Percentiles rank a stretch among this genome's conserved stretches.
Evolutionary conservation across 2,888 invertebrate species (phyloP).

Genomic region (Adineta ricciae): DNA sequence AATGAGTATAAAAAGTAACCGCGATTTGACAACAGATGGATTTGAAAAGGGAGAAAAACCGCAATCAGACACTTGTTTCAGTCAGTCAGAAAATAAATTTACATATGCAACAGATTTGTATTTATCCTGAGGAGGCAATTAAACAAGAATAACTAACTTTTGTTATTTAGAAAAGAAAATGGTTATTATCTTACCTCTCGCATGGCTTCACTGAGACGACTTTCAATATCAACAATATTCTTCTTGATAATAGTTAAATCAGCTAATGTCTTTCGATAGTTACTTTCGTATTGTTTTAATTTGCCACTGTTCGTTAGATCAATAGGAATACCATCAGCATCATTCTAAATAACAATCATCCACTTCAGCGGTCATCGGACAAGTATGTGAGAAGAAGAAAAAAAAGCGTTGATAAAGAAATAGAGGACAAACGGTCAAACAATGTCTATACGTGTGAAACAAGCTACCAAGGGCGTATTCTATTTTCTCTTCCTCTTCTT

Average conservation of each 20-base stretch:
- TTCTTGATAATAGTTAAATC: not conserved
- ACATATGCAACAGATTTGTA: too few species aligned
- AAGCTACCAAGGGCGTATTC: not conserved
- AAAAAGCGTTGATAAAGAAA: not conserved
- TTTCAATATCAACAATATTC: conserved; percentile 13
- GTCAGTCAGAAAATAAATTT: not conserved
- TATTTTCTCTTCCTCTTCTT: not conserved
- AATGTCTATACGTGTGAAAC: not conserved
- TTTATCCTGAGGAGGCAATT: not conserved
- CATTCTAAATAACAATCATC: conserved; percentile 3
- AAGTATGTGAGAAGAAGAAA: not conserved
- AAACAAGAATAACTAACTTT: not conserved
- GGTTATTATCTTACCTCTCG: not conserved
- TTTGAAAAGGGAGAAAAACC: not conserved
- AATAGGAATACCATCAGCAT: not conserved
- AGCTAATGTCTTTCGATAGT: not conserved
- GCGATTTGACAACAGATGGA: not conserved
- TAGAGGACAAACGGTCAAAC: conserved; percentile 9
- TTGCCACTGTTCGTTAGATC: not conserved
- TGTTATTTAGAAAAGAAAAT: not conserved
- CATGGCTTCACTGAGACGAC: conserved; percentile 11
- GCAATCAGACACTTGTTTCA: not conserved
- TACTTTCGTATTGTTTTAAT: not conserved
- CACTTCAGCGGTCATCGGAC: not conserved
- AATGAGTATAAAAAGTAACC: not conserved